Conservation (phyloP, 2,797 vertebrate genomes). For the Myioborus miniatus region DNA sequence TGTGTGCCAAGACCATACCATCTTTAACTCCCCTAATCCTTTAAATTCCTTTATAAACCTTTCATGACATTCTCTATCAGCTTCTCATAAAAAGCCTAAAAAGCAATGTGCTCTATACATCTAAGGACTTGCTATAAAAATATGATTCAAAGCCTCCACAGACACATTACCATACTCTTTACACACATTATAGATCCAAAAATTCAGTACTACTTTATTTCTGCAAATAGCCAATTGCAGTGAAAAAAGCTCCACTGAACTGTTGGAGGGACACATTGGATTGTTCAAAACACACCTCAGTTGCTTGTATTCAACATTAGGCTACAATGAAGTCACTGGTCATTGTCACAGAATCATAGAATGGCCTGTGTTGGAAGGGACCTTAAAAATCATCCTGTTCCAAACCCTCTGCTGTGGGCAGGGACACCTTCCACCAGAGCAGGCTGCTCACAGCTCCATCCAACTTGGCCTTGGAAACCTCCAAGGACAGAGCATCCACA, state of each 20-base stretch:
- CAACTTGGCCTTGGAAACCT: background rate
- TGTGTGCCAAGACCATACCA: background rate
- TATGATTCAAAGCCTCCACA: background rate
- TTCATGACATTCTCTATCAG: background rate
- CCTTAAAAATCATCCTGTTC: background rate
- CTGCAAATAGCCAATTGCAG: background rate
- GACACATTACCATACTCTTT: background rate
- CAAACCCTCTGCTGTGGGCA: background rate
- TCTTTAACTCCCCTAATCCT: background rate
- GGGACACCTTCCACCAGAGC: background rate
- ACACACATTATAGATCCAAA: background rate
- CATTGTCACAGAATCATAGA: rapidly evolving
- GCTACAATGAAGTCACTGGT: background rate
- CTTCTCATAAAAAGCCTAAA: background rate
- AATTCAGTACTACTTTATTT: background rate
- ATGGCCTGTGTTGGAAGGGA: background rate
- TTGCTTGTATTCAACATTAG: background rate
- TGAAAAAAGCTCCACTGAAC: background rate
- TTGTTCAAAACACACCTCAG: background rate
- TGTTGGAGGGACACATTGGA: background rate
- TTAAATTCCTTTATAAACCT: background rate
- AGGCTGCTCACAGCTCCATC: background rate
- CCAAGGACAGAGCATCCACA: background rate
- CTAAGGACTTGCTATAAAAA: background rate
- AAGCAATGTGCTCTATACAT: background rate